Evolutionary conservation across 2,797 vertebrate species (phyloP).

Genomic region (Benthosema pterotum): DNA sequence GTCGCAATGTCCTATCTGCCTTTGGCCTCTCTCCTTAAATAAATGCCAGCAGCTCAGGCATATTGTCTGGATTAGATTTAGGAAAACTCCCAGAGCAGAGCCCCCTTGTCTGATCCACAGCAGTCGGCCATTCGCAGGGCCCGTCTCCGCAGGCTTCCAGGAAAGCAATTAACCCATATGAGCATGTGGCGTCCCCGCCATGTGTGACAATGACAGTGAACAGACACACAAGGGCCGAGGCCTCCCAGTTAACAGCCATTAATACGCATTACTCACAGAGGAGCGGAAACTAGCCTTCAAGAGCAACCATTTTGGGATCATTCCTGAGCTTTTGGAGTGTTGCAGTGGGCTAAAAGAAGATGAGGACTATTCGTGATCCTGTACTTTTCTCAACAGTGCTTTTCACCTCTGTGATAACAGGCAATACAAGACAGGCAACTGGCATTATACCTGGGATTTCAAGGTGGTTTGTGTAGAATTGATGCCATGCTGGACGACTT

Average conservation of each 20-base stretch:
- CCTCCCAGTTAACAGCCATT: constrained; percentile 20
- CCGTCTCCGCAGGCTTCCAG: neutral
- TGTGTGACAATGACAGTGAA: constrained; percentile 24
- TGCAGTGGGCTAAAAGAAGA: constrained; percentile 54
- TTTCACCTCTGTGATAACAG: too few relatives aligned
- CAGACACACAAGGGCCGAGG: constrained; percentile 13
- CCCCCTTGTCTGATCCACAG: constrained; percentile 1
- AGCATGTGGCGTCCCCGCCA: constrained; percentile 28
- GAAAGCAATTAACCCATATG: constrained; percentile 30
- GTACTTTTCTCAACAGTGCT: constrained; percentile 42
- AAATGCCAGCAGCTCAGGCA: constrained; percentile 11
- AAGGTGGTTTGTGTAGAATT: too few relatives aligned
- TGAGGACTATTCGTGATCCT: constrained; percentile 43
- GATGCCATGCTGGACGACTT: too few relatives aligned
- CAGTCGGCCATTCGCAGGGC: constrained; percentile 1
- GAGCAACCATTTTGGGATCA: constrained; percentile 38
- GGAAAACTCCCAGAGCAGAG: constrained; percentile 17
- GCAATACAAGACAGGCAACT: too few relatives aligned
- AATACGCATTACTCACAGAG: constrained; percentile 36
- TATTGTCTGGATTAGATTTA: constrained; percentile 17
- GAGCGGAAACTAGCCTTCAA: constrained; percentile 44
- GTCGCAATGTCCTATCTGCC: neutral
- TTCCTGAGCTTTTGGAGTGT: constrained; percentile 41
- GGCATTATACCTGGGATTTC: too few relatives aligned
- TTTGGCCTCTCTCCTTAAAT: constrained; percentile 7